phyloP scores from a whole-genome alignment of 53 echinoderm and acorn worm species.

The Holothuria leucospilota region DNA sequence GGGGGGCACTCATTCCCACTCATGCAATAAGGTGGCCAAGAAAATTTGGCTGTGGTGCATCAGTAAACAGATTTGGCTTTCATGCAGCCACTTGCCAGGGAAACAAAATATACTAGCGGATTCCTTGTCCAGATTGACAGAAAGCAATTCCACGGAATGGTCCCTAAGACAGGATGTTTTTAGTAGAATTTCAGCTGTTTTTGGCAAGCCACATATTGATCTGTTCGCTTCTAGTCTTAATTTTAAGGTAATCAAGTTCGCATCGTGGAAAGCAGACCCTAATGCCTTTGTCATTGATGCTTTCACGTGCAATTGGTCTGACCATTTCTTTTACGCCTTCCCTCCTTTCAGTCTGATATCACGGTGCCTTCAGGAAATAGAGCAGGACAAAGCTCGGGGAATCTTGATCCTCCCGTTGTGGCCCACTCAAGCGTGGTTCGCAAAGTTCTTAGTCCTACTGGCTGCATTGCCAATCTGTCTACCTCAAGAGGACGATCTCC shows the following conservation, averaged over 20 bases:
- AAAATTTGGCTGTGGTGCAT: constrained; percentile 59
- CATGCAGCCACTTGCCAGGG: not conserved
- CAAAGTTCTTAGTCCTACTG: no score
- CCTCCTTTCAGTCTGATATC: no score
- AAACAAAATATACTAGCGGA: no score
- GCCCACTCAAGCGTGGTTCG: constrained; percentile 47
- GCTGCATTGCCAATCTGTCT: no score
- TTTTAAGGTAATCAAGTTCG: constrained; percentile 46
- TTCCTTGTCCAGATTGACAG: no score
- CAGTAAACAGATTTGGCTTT: constrained; percentile 44
- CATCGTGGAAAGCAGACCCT: constrained; percentile 72
- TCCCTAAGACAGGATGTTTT: no score
- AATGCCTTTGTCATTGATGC: no score
- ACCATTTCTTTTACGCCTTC: no score
- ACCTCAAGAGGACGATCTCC: no score
- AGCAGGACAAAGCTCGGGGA: not conserved
- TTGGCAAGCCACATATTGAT: constrained; percentile 55
- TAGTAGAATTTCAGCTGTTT: not conserved
- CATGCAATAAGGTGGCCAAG: constrained; percentile 41
- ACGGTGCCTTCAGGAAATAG: constrained; percentile 9
- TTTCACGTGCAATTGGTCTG: no score
- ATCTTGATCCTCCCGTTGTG: constrained; percentile 22
- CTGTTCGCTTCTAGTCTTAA: constrained; percentile 66
- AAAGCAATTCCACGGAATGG: no score
- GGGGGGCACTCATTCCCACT: no score